Conservation (phyloP, 2,113 vertebrate genomes). For the rabbit (Oryctolagus cuniculus) region mOryCun1.1 NC_091442.1:62135501-62136000, state of each 20-base stretch:
- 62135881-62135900: background rate
- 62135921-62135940: constrained; percentile 1
- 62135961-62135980: too few species aligned
- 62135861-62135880: constrained; percentile 3
- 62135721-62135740: background rate
- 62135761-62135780: background rate
- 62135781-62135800: background rate
- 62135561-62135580: constrained; percentile 29
- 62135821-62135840: background rate
- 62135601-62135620: background rate
- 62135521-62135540: background rate
- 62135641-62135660: background rate
- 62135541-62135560: background rate
- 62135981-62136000: too few species aligned
- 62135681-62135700: background rate
- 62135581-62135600: background rate
- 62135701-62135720: background rate
- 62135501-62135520: background rate
- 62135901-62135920: background rate
- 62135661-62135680: background rate
- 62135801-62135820: background rate
- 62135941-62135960: background rate
- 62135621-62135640: background rate
- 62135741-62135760: background rate
- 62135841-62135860: background rate